These are phyloP conservation scores for Clinocottus analis DNA, from an alignment of 2,113 vertebrate species.

Conservation along the genomic window DNA sequence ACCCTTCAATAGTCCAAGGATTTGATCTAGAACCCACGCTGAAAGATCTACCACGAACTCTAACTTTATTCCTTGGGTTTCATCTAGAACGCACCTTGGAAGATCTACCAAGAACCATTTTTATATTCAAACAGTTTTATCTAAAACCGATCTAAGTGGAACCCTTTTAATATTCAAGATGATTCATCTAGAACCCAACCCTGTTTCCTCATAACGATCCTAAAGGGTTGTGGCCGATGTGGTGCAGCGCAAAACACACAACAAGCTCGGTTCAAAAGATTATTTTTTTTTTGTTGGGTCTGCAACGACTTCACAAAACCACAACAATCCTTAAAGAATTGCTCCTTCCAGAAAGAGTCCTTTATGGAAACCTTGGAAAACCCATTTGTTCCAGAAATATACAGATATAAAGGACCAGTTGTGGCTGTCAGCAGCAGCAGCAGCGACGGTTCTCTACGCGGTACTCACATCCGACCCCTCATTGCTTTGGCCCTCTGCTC, in stretches of 20 bases:
- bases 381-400: neutral
- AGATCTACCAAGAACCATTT: no score
- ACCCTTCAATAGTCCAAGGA: no score
- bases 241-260: neutral
- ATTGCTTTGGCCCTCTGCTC: constrained; percentile 97
- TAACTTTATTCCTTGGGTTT: no score
- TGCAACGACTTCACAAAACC: neutral
- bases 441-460: neutral
- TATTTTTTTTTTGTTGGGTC: no score
- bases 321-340: neutral
- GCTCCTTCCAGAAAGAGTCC: neutral
- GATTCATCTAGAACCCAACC: neutral
- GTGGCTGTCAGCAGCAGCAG: neutral
- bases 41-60: no score
- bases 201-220: neutral
- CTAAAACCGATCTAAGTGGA: no score
- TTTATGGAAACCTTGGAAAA: neutral
- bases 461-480: constrained; percentile 94
- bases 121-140: no score
- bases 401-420: no score
- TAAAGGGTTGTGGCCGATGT: neutral
- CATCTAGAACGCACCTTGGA: no score
- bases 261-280: neutral
- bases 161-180: no score
- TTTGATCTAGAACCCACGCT: no score